Base-by-base conservation (phyloP, 2,888 invertebrate species). In the Teleogryllus oceanicus region DNA sequence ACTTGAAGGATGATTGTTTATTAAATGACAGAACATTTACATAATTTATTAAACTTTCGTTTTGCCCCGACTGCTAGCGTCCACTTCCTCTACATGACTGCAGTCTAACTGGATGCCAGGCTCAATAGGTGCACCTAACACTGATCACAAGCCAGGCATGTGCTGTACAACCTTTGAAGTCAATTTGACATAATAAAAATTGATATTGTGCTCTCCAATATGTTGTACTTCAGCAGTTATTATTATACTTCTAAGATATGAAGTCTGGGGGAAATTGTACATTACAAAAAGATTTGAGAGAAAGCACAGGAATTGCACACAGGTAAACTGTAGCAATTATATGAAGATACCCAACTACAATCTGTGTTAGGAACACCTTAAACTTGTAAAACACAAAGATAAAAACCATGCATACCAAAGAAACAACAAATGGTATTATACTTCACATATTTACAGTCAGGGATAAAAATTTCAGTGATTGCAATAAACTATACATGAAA, bases 1-100 rank as follows among this genome's bases (percentile, higher is more conserved):
- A 62, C 62, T 62, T 62, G 62, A 62, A 62, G 62, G 62, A 62
- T 62, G 62, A 62, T 62, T 62, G 62, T 62, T 62, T 62, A 62
- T 62, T 62, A 62, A 62, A 62, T 62, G 62, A 62, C 62, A 62
- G 62, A 62, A 62, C 62, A 62, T 62, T 62, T 62, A 62, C 62
- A 62, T 62, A 62, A 62, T 62, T 62, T 62, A 62, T 62, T 62
- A 62, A 62, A 62, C 62, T 62, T 62, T 62, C 62, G 62, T 62
- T 62, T 62, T 62, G 62, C 62, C 62, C 62, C 62, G 62, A 62
- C 62, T 62, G 62, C 62, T 62, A n/a, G 62, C 62, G 62, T 62
- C 62, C 62, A 62, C 62, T 62, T 62, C 62, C 62, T 62, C 62
- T 62, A 62, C 62, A 62, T 62, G 62, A 62, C 62, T 62, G 62